phyloP scores from a whole-genome alignment of 2,113 vertebrate genomes.

The Notothenia rossii region DNA sequence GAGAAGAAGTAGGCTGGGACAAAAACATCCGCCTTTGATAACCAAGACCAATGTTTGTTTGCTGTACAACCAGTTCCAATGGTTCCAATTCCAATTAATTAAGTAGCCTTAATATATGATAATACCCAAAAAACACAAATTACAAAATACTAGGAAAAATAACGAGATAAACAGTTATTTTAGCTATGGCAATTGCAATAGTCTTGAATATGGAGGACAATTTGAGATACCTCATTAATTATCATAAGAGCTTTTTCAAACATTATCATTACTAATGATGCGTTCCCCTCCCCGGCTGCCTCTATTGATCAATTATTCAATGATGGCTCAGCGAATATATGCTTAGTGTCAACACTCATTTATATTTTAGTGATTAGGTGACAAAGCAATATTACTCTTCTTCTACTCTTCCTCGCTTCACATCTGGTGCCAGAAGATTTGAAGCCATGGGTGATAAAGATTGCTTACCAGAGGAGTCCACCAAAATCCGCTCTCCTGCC shows the following conservation, averaged over 20 bases:
- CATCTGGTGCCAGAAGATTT: slow-evolving; percentile 1
- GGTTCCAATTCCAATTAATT: no score
- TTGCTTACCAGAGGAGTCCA: background rate
- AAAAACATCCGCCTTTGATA: no score
- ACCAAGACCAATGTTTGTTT: background rate
- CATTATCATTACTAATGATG: slow-evolving; percentile 1
- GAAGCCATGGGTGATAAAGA: background rate
- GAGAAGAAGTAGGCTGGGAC: no score
- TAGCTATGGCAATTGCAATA: background rate
- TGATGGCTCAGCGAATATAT: background rate
- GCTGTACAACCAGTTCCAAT: background rate
- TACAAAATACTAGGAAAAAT: background rate
- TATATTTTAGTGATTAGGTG: background rate
- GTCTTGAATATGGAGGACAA: background rate
- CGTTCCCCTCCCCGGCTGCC: background rate
- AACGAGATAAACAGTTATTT: background rate
- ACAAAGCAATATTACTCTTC: background rate
- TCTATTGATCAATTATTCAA: background rate
- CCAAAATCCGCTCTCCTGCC: slow-evolving; percentile 7
- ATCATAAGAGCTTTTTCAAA: background rate
- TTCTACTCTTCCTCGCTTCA: background rate
- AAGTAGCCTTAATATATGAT: no score
- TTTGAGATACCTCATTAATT: slow-evolving; percentile 6
- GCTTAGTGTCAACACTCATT: background rate
- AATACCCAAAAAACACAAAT: background rate